Conservation (phyloP, 53 echinoderm and acorn worm species). For the Temnopleurus reevesii region DNA sequence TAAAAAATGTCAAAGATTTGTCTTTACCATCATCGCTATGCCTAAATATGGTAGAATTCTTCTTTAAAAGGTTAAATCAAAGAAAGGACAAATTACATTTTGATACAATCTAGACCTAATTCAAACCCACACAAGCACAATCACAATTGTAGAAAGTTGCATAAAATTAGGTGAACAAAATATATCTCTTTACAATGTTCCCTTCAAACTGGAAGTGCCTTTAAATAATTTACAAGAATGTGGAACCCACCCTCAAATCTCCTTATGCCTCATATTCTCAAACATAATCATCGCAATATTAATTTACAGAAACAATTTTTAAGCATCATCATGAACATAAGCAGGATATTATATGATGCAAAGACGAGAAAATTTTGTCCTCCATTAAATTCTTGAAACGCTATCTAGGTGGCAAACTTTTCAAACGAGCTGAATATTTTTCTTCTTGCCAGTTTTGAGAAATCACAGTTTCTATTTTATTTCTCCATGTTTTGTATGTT, state of each 20-base stretch:
- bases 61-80: too few relatives aligned
- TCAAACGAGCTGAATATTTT: too few relatives aligned
- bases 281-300: neutral
- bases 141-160: constrained; percentile 53
- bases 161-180: constrained; percentile 56
- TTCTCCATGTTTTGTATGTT: too few relatives aligned
- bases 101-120: too few relatives aligned
- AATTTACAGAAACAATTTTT: neutral
- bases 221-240: constrained; percentile 25
- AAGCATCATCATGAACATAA: neutral
- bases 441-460: too few relatives aligned
- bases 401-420: too few relatives aligned
- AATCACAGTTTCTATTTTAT: too few relatives aligned
- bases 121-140: neutral
- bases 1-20: too few relatives aligned
- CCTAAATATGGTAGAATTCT: too few relatives aligned
- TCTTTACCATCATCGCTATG: too few relatives aligned
- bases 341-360: neutral
- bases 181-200: constrained; percentile 57
- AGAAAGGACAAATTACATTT: too few relatives aligned
- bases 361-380: neutral
- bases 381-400: neutral
- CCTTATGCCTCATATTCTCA: neutral
- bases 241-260: neutral
- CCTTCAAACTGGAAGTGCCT: constrained; percentile 26